Evolutionary conservation across 2,888 invertebrate species (phyloP).

Genomic region (Oxystoma pomonae): DNA sequence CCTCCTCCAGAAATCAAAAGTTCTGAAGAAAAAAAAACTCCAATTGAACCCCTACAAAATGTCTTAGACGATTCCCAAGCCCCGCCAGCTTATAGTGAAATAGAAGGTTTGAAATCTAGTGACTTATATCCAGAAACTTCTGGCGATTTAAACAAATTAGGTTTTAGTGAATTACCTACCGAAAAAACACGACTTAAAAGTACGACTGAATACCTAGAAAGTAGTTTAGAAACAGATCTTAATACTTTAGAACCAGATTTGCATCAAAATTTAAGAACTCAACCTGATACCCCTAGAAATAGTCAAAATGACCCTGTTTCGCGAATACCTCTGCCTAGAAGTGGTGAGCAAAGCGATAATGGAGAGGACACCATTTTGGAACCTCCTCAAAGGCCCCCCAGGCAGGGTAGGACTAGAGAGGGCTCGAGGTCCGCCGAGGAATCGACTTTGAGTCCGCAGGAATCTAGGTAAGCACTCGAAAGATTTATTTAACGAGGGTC

Average conservation of each 20-base stretch:
- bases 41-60: conserved; percentile 28
- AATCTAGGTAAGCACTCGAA: background rate
- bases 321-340: background rate
- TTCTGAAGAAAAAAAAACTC: conserved; percentile 43
- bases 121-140: background rate
- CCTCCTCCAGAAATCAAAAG: background rate
- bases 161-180: background rate
- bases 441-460: background rate
- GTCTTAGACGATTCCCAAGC: background rate
- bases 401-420: background rate
- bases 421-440: background rate
- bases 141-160: background rate
- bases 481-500: too few species aligned
- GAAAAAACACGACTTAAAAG: too few species aligned
- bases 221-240: background rate
- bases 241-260: background rate
- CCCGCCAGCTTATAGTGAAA: background rate
- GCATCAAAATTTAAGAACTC: background rate
- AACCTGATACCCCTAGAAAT: background rate
- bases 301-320: background rate
- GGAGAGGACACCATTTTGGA: background rate
- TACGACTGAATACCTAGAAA: background rate
- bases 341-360: background rate
- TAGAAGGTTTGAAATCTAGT: background rate
- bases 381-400: background rate